A percentile compares a stretch with the other conserved stretches of the same genome.
Evolutionary conservation across 1,140 invertebrate species (phyloP).

Genomic region (Spodoptera frugiperda): DNA sequence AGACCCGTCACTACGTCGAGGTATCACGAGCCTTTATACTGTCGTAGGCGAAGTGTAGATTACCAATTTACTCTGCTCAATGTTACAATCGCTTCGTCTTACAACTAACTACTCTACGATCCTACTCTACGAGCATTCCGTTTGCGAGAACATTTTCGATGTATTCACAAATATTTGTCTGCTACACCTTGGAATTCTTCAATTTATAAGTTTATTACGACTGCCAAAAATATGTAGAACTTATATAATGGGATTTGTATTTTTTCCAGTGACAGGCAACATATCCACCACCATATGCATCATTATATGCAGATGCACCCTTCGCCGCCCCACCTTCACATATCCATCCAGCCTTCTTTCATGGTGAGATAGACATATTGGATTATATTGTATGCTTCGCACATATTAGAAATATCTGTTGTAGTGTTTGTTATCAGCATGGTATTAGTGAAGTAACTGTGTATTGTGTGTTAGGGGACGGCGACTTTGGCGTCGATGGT

Average conservation of each 20-base stretch:
- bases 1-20: conserved; percentile 17
- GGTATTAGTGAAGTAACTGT: neutral
- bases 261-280: conserved; percentile 70
- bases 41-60: conserved; percentile 11
- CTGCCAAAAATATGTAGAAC: neutral
- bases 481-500: conserved; percentile 64
- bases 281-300: conserved; percentile 85
- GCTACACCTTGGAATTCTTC: neutral
- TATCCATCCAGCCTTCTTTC: conserved; percentile 85
- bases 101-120: conserved; percentile 15
- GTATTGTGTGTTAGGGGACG: neutral
- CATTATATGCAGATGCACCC: conserved; percentile 84
- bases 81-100: conserved; percentile 9
- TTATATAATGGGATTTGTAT: conserved; percentile 18
- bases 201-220: neutral
- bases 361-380: conserved; percentile 59
- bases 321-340: conserved; percentile 87
- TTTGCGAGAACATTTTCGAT: neutral
- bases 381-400: neutral
- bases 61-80: conserved; percentile 1
- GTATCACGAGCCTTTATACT: conserved; percentile 19
- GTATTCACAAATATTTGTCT: neutral
- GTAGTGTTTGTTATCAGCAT: too few species aligned
- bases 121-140: conserved; percentile 3
- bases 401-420: too few species aligned